phyloP scores from a whole-genome alignment of 2,888 invertebrate species.

The Pseudococcus viburni region DNA sequence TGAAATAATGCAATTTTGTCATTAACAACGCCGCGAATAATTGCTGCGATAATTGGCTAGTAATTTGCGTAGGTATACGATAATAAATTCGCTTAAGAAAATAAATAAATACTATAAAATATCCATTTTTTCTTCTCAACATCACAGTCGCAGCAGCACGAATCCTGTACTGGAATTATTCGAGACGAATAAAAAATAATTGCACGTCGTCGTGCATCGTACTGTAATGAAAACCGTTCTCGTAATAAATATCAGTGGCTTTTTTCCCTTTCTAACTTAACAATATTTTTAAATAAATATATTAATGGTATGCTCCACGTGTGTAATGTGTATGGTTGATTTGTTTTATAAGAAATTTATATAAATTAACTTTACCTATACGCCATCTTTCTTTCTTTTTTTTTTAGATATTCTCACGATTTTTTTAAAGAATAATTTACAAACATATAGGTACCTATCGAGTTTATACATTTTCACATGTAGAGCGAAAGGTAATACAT shows the following conservation, averaged over 20 bases:
- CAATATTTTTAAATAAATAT: neutral
- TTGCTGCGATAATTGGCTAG: slow-evolving; percentile 41
- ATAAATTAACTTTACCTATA: neutral
- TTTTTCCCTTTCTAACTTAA: slow-evolving; percentile 3
- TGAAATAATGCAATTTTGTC: slow-evolving; percentile 3
- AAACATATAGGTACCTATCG: no score
- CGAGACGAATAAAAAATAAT: neutral
- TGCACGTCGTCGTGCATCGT: slow-evolving; percentile 7
- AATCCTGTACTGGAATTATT: neutral
- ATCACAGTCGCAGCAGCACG: slow-evolving; percentile 34
- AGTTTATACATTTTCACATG: neutral
- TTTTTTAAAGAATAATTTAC: neutral
- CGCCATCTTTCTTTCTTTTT: neutral
- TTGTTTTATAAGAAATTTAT: neutral
- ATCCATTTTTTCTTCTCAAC: slow-evolving; percentile 33
- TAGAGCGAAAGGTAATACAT: neutral
- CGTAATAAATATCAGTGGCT: slow-evolving; percentile 11
- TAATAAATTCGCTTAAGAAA: slow-evolving; percentile 26
- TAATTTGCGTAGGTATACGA: neutral
- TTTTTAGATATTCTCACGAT: neutral
- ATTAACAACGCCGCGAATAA: slow-evolving; percentile 19
- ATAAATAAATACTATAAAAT: slow-evolving; percentile 40
- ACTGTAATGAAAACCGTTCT: slow-evolving; percentile 17
- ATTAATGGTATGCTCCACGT: slow-evolving; percentile 1
- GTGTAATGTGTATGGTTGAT: neutral